Percentiles rank a stretch among this genome's conserved stretches.
These are phyloP conservation scores for Halcyon chelicuti DNA, from an alignment of 2,797 vertebrate species.

Conservation along the genomic window DNA sequence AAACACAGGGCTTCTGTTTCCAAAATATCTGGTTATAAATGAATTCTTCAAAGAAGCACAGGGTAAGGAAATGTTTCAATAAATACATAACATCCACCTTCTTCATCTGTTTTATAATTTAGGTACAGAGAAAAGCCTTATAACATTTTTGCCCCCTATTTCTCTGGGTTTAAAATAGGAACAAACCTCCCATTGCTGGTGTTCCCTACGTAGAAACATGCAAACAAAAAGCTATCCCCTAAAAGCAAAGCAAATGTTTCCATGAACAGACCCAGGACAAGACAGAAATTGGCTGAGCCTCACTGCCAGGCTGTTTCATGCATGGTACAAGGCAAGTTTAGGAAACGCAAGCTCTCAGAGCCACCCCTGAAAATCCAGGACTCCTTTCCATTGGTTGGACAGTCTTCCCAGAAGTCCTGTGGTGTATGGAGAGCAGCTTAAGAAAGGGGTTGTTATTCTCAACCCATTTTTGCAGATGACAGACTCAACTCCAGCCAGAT, in stretches of 20 bases:
- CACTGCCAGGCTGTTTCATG: not conserved
- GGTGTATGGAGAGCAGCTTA: not conserved
- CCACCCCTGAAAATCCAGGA: not conserved
- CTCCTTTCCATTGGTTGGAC: not conserved
- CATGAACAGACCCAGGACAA: not conserved
- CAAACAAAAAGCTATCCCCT: not conserved
- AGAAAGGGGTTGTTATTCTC: not conserved
- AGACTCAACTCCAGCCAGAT: not conserved
- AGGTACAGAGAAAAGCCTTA: not conserved
- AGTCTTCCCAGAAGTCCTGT: not conserved
- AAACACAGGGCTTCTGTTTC: constrained; percentile 17
- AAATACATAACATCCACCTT: not conserved
- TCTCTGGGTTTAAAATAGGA: not conserved
- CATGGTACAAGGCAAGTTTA: not conserved
- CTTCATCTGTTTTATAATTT: not conserved
- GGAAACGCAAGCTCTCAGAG: not conserved
- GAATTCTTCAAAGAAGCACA: constrained; percentile 6
- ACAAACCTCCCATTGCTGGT: fast-evolving
- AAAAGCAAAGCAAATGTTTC: not conserved
- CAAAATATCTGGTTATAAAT: constrained; percentile 36
- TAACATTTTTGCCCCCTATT: not conserved
- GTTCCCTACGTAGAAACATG: not conserved
- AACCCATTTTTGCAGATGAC: not conserved
- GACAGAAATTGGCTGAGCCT: not conserved
- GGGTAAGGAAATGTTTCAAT: not conserved